Evolutionary conservation across 2,888 invertebrate genomes (phyloP).

Genomic region (Ceraclea dissimilis): DNA sequence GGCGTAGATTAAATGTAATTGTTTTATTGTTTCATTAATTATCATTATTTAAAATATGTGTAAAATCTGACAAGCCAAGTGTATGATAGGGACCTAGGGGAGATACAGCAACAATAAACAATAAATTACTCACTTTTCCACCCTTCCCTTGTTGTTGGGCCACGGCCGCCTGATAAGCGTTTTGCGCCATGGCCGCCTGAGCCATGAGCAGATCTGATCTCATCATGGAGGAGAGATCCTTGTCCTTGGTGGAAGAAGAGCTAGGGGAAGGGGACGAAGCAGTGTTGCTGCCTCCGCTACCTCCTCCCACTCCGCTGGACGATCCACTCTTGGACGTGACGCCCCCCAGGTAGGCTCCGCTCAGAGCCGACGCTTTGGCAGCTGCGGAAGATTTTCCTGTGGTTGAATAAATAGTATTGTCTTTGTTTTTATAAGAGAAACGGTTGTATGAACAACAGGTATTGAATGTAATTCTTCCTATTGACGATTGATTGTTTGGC

Average conservation of each 20-base stretch:
- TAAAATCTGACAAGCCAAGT: too few relatives aligned
- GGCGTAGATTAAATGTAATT: too few relatives aligned
- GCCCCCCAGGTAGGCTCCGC: slow-evolving; percentile 23
- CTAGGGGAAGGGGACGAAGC: slow-evolving; percentile 30
- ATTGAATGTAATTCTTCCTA: background rate
- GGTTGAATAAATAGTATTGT: background rate
- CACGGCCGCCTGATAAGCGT: slow-evolving; percentile 45
- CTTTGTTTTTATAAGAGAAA: background rate
- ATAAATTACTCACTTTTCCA: background rate
- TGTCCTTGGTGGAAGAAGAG: slow-evolving; percentile 32
- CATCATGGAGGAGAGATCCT: slow-evolving; percentile 37
- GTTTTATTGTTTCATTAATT: too few relatives aligned
- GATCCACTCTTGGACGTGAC: slow-evolving; percentile 9
- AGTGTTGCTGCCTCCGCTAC: slow-evolving; percentile 4
- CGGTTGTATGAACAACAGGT: background rate
- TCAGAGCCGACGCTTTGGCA: slow-evolving; percentile 24
- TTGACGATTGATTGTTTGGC: background rate
- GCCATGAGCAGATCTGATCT: slow-evolving; percentile 46
- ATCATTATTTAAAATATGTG: too few relatives aligned
- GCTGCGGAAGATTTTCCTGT: slow-evolving; percentile 27
- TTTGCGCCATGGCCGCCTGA: slow-evolving; percentile 43
- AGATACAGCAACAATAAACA: background rate
- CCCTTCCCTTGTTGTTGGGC: slow-evolving; percentile 9
- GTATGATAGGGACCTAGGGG: background rate
- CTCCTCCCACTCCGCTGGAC: slow-evolving; percentile 2